Percentiles rank a stretch among this genome's conserved stretches.
These are phyloP conservation scores for Radopholus similis DNA, from an alignment of 1,140 invertebrate species.

Conservation along the genomic window DNA sequence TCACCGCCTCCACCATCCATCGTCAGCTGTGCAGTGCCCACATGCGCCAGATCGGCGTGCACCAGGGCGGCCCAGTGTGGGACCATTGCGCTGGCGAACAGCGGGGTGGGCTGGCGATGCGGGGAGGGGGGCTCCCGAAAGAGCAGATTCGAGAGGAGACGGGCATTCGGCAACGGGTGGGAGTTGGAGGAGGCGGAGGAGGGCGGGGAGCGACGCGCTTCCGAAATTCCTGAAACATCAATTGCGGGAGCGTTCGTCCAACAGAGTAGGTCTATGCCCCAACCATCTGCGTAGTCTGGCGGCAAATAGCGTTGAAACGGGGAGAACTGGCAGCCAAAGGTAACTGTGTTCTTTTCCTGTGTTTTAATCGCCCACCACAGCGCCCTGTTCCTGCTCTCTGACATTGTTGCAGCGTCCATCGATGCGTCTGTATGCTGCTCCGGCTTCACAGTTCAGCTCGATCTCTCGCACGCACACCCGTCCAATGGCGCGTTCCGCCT, in stretches of 20 bases:
- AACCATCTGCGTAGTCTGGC: conserved; percentile 43
- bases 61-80: conserved; percentile 45
- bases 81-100: conserved; percentile 25
- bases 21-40: conserved; percentile 39
- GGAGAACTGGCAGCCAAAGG: not conserved
- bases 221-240: conserved; percentile 32
- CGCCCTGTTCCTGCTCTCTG: conserved; percentile 25
- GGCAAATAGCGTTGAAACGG: conserved; percentile 31
- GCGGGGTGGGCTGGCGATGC: not conserved
- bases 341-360: not conserved
- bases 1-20: not conserved
- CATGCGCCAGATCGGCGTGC: conserved; percentile 45
- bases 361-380: not conserved
- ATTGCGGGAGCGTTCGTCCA: conserved; percentile 16
- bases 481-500: not conserved
- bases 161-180: conserved; percentile 35
- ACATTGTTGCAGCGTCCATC: conserved; percentile 46
- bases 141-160: conserved; percentile 44
- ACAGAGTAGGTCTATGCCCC: too few species aligned
- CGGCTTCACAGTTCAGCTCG: conserved; percentile 14
- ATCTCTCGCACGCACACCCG: not conserved
- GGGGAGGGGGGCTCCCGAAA: conserved; percentile 35
- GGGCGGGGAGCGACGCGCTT: conserved; percentile 32
- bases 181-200: conserved; percentile 6
- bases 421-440: conserved; percentile 22